These are phyloP conservation scores for Chelonia mydas DNA, from an alignment of 2,797 vertebrate genomes.

Conservation along the genomic window DNA sequence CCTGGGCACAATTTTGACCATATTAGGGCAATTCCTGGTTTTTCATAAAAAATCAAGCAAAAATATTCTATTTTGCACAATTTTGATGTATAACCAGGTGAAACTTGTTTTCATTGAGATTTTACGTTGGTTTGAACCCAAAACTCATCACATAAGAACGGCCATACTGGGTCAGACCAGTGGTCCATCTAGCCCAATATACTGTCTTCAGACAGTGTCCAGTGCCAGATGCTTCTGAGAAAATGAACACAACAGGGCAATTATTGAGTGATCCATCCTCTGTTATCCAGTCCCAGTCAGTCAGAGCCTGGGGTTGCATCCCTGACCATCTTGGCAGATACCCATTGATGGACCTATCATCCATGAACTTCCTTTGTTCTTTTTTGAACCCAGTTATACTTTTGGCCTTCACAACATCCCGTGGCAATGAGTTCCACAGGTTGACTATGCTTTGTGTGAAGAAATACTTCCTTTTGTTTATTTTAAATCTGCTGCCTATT, in stretches of 20 bases:
- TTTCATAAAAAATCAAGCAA: rapidly evolving
- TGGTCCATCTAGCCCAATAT: background rate
- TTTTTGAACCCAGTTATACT: background rate
- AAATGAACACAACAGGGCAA: background rate
- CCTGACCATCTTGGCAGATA: background rate
- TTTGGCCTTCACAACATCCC: background rate
- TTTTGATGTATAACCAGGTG: background rate
- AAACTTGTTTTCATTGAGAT: background rate
- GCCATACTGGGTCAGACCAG: background rate
- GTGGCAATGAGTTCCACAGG: background rate
- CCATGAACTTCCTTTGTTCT: background rate
- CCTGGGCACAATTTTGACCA: background rate
- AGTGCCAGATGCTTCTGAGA: background rate
- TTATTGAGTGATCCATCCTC: background rate
- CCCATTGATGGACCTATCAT: background rate
- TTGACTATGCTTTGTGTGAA: background rate
- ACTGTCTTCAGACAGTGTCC: background rate
- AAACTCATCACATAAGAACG: background rate
- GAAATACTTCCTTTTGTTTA: background rate
- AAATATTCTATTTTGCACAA: background rate
- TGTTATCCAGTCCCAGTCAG: background rate
- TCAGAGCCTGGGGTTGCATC: background rate
- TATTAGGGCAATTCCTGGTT: rapidly evolving
- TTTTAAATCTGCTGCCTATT: background rate
- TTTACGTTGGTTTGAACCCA: background rate